Evolutionary conservation across 2,797 vertebrate species (phyloP).

Genomic region (Vespertilio murinus): DNA sequence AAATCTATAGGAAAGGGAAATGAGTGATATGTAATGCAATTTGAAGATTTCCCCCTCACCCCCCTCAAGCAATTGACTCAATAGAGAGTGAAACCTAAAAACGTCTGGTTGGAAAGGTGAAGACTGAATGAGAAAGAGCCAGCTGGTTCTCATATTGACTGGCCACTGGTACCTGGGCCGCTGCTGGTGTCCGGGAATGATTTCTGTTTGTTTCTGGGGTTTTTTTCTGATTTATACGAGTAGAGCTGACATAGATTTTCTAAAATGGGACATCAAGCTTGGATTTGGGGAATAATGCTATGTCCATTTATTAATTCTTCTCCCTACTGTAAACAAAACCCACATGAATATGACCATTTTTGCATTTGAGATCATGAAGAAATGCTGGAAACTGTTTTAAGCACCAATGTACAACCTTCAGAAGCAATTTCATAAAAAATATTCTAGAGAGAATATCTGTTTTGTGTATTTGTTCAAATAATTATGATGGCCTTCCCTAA

Average conservation of each 20-base stretch:
- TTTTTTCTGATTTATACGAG: conserved; percentile 31
- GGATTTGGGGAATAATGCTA: conserved; percentile 64
- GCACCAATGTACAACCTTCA: conserved; percentile 63
- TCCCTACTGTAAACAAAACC: conserved; percentile 65
- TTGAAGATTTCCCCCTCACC: not conserved
- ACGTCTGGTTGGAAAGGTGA: conserved; percentile 7
- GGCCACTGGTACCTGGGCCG: not conserved
- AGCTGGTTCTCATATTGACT: not conserved
- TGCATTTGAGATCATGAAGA: conserved; percentile 71
- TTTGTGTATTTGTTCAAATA: not conserved
- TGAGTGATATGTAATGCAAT: conserved; percentile 62
- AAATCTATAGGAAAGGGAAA: conserved; percentile 62
- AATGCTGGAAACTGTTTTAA: conserved; percentile 55
- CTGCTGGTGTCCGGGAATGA: not conserved
- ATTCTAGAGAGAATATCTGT: not conserved
- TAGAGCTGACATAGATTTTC: conserved; percentile 30
- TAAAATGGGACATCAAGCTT: conserved; percentile 58
- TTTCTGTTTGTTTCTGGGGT: not conserved
- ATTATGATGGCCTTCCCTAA: not conserved
- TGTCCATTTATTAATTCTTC: conserved; percentile 72
- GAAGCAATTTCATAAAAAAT: not conserved
- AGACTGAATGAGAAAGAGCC: conserved; percentile 22
- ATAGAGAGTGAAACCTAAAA: conserved; percentile 25
- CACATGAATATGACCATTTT: conserved; percentile 65
- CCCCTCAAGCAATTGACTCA: not conserved